Conservation (phyloP, 2,113 vertebrate genomes). For the Ginglymostoma cirratum region DNA sequence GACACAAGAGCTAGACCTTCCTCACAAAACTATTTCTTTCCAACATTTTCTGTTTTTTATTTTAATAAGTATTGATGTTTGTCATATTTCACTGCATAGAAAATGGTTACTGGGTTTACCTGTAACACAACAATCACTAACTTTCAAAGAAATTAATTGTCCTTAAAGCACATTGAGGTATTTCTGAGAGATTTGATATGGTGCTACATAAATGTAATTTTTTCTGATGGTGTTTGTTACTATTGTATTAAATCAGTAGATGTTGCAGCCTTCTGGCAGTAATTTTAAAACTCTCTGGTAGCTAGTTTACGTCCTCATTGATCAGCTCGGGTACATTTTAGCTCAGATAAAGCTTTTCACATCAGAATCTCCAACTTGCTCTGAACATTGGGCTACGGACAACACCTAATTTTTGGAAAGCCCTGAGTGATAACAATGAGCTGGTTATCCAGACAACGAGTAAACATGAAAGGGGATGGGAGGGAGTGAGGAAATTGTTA, state of each 20-base stretch:
- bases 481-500: neutral
- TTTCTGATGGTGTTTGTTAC: neutral
- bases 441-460: conserved; percentile 23
- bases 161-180: neutral
- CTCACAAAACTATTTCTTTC: neutral
- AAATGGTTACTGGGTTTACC: neutral
- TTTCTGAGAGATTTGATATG: neutral
- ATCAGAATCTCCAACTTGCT: neutral
- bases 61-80: neutral
- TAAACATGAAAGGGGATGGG: neutral
- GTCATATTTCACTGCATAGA: neutral
- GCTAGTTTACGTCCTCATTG: neutral
- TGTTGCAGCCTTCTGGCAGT: neutral
- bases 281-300: neutral
- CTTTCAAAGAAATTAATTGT: neutral
- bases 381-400: too few relatives aligned
- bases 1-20: neutral
- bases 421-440: neutral
- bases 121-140: neutral
- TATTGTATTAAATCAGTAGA: neutral
- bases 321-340: neutral
- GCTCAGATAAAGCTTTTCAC: neutral
- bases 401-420: neutral
- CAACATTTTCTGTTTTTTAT: neutral
- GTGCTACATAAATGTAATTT: neutral